Conservation (phyloP, 2,888 invertebrate species). For the Chymomyza amoena region DNA sequence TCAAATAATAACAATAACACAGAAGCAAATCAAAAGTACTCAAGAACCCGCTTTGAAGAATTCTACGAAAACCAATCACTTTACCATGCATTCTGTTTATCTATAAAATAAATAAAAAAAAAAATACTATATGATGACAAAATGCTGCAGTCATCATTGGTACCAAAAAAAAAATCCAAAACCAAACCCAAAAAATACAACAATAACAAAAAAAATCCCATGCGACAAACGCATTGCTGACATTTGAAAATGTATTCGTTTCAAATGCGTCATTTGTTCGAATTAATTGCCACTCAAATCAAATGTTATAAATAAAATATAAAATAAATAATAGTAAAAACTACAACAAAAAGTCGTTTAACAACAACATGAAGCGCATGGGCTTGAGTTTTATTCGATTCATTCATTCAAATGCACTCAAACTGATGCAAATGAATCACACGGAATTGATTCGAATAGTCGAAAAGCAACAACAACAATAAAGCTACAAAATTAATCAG, state of each 20-base stretch:
- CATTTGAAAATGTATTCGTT: slow-evolving; percentile 26
- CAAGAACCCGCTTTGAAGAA: background rate
- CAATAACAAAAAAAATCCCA: no score
- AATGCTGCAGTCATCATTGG: background rate
- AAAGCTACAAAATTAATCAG: slow-evolving; percentile 26
- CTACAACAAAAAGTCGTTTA: slow-evolving; percentile 4
- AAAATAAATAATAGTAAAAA: background rate
- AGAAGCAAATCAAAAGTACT: background rate
- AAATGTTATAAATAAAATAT: slow-evolving; percentile 17
- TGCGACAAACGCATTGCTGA: background rate
- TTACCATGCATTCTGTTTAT: background rate
- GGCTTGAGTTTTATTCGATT: slow-evolving; percentile 9
- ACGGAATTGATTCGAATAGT: background rate
- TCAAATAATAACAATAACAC: background rate
- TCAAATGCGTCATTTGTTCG: slow-evolving; percentile 45
- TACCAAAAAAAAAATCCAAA: background rate
- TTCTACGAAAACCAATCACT: background rate
- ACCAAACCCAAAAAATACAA: background rate
- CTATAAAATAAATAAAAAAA: background rate
- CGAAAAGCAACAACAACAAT: slow-evolving; percentile 14
- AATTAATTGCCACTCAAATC: slow-evolving; percentile 53
- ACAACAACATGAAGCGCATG: background rate
- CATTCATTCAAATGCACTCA: slow-evolving; percentile 22
- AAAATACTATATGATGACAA: background rate
- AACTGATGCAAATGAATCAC: slow-evolving; percentile 47